Percentiles rank a stretch among this genome's conserved stretches.
phyloP scores from a whole-genome alignment of 2,797 vertebrate genomes.

The Emydoidea blandingii region DNA sequence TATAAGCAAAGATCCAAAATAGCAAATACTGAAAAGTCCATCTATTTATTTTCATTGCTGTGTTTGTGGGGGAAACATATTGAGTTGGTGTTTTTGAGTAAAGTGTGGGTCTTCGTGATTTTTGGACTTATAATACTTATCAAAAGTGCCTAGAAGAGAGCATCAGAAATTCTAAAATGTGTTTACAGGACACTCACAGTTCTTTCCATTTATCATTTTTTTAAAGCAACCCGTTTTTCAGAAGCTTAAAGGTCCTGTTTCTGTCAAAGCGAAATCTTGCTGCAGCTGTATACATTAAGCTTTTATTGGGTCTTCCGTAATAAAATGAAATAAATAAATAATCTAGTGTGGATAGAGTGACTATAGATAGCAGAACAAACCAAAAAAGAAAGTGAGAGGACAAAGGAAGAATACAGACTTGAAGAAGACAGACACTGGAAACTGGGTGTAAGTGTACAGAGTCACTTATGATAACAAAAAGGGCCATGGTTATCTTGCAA shows the following conservation, averaged over 20 bases:
- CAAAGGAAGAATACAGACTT: neutral
- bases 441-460: neutral
- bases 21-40: neutral
- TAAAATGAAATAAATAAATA: neutral
- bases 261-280: neutral
- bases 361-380: neutral
- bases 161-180: neutral
- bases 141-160: neutral
- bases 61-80: neutral
- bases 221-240: accelerated
- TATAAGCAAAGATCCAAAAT: neutral
- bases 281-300: neutral
- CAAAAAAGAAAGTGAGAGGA: neutral
- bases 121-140: accelerated
- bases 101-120: accelerated
- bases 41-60: neutral
- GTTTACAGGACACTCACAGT: neutral
- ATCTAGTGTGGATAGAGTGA: neutral
- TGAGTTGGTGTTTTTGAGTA: neutral
- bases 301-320: neutral
- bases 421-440: neutral
- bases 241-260: neutral
- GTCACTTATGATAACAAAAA: neutral
- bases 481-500: neutral
- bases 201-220: neutral